Evolutionary conservation across 37 sponge, comb jelly and placozoan species (phyloP), one percentile per base, ranked within the genome.

Genomic region (Crambe crambe): DNA sequence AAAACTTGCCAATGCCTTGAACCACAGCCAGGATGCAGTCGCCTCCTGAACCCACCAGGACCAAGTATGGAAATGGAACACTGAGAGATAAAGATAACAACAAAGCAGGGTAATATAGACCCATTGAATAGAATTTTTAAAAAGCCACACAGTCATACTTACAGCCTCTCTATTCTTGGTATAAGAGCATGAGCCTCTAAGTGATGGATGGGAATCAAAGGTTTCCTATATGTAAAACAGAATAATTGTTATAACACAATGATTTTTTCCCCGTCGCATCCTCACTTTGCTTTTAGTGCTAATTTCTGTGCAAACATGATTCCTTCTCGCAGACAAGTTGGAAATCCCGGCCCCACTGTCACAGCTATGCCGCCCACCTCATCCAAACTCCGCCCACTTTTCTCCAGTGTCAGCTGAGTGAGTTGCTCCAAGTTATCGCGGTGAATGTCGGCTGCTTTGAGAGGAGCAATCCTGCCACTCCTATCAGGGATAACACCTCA

Each of bases 141-240:
- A 2, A 54, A 39, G 1, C 30, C 31, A 35, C 8, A 36, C 3
- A 63, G 12, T 3, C 34, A 25, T n/a, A 44, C 89, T 89, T 35
- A 89, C 89, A 58, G 57, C 9, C 73, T 27, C 0, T 75, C 41
- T 56, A 90, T 35, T 61, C 95, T 64, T 21, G 85, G 74, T 20
- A 82, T 89, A 0, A 95, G 83, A 0, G 96, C 96, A 63, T 95
- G 96, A 31, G 96, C 96, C 37, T 83, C 90, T 87, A 95, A 89
- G 70, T 95, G 96, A 65, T 95, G 93, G 27, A 95, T 79, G 17
- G 88, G 70, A 18, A 95, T 69, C 1, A 95, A 56, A 21, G 90
- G 93, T 73, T 90, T 86, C 37, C 92, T 90, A 39, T 34, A 42
- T 39, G 37, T 29, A 40, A 31, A 51, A 38, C 25, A 56, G 31